A percentile compares a stretch with the other conserved stretches of the same genome.
Conservation (phyloP, 2,888 invertebrate species). For the Eretmocerus hayati region DNA sequence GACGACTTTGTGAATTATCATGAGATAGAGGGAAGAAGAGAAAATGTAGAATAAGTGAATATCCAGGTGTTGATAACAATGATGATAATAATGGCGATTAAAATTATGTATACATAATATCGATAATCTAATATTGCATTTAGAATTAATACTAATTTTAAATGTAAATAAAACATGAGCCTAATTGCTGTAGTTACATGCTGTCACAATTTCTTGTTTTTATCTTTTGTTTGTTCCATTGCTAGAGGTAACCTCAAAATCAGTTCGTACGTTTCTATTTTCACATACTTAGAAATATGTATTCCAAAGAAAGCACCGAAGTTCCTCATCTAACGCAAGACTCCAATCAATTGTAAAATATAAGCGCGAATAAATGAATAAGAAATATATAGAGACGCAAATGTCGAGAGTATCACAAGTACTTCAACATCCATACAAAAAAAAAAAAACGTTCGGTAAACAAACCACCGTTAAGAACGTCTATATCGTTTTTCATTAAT, state of each 20-base stretch:
- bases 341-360: conserved; percentile 10
- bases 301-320: conserved; percentile 15
- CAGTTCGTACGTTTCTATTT: conserved; percentile 9
- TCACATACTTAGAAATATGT: conserved; percentile 6
- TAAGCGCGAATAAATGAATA: conserved; percentile 19
- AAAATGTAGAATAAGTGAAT: too few relatives aligned
- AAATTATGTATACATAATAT: conserved; percentile 22
- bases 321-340: conserved; percentile 13
- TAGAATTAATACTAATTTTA: conserved; percentile 24
- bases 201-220: conserved; percentile 16
- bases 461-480: conserved; percentile 25
- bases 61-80: conserved; percentile 10
- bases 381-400: conserved; percentile 18
- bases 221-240: conserved; percentile 10
- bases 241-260: conserved; percentile 19
- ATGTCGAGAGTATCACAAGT: conserved; percentile 11
- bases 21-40: conserved; percentile 13
- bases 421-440: conserved; percentile 19
- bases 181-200: conserved; percentile 20
- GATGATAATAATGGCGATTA: conserved; percentile 24
- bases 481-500: conserved; percentile 19
- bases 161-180: conserved; percentile 22
- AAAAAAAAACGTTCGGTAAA: conserved; percentile 26
- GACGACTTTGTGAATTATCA: conserved; percentile 15
- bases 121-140: conserved; percentile 24